Evolutionary conservation across 35 echinoderm and acorn worm species (phyloP).

Genomic region (Apostichopus californicus): DNA sequence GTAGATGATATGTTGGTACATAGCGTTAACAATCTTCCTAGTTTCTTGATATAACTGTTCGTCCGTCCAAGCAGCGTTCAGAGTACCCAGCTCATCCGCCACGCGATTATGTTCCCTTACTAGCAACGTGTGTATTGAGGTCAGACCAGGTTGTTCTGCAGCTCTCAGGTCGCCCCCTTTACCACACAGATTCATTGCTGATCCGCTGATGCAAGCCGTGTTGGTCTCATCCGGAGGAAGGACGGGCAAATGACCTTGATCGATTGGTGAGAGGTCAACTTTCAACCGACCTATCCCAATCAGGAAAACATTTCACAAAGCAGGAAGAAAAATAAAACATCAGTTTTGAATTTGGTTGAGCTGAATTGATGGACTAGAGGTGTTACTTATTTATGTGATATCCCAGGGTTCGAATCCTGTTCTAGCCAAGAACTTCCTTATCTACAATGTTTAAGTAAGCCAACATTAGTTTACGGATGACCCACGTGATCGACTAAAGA

Average conservation of each 20-base stretch:
- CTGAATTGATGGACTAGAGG: too few species aligned
- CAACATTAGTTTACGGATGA: too few species aligned
- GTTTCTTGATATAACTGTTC: conserved; percentile 80
- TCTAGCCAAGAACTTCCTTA: too few species aligned
- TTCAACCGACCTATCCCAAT: conserved; percentile 66
- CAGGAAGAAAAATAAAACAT: too few species aligned
- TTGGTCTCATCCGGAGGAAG: conserved; percentile 78
- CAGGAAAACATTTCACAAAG: too few species aligned
- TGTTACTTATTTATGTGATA: too few species aligned
- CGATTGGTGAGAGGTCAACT: conserved; percentile 37
- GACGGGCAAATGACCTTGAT: conserved; percentile 14
- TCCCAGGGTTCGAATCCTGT: too few species aligned
- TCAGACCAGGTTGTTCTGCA: conserved; percentile 79
- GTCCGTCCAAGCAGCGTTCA: conserved; percentile 77
- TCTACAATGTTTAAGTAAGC: too few species aligned
- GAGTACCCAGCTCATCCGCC: conserved; percentile 32
- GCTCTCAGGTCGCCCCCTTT: conserved; percentile 76
- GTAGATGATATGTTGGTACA: conserved; percentile 82
- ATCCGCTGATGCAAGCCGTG: conserved; percentile 50
- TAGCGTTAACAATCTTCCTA: conserved; percentile 62
- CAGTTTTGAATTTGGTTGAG: too few species aligned
- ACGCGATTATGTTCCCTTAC: conserved; percentile 82
- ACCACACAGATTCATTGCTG: conserved; percentile 55
- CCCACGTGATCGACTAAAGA: too few species aligned
- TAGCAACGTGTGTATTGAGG: conserved; percentile 78